These are phyloP conservation scores for Podarcis siculus DNA, from an alignment of 2,797 vertebrate species.

Conservation along the genomic window DNA sequence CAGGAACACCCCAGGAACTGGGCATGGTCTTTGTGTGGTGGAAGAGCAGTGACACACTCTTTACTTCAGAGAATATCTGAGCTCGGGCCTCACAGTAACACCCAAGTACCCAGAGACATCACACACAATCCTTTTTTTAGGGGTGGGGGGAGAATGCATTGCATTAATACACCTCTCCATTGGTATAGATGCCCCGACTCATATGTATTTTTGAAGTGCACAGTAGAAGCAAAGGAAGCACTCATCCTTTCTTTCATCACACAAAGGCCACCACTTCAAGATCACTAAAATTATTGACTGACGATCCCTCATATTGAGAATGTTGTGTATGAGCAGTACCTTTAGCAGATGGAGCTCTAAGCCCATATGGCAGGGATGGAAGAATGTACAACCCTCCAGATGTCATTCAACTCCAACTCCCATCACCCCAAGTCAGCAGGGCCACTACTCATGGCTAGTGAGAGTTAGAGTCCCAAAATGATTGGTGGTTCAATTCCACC, in stretches of 20 bases:
- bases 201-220: neutral
- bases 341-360: neutral
- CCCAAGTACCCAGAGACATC: neutral
- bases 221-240: too few species aligned
- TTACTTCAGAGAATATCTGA: neutral
- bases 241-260: too few species aligned
- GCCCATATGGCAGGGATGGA: too few species aligned
- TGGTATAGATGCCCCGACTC: neutral
- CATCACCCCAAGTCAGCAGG: too few species aligned
- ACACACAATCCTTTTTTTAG: neutral
- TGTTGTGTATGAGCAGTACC: neutral
- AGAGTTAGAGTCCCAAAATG: too few species aligned
- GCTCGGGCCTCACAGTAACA: neutral
- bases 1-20: neutral
- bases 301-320: neutral
- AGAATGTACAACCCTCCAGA: too few species aligned
- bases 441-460: too few species aligned
- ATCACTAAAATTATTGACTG: conserved; percentile 32
- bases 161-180: too few species aligned
- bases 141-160: neutral
- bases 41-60: neutral
- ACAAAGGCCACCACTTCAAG: neutral
- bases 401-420: too few species aligned
- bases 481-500: too few species aligned
- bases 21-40: neutral